Base-by-base conservation (phyloP, 2,113 vertebrate genomes). In the Setophaga petechia region DNA sequence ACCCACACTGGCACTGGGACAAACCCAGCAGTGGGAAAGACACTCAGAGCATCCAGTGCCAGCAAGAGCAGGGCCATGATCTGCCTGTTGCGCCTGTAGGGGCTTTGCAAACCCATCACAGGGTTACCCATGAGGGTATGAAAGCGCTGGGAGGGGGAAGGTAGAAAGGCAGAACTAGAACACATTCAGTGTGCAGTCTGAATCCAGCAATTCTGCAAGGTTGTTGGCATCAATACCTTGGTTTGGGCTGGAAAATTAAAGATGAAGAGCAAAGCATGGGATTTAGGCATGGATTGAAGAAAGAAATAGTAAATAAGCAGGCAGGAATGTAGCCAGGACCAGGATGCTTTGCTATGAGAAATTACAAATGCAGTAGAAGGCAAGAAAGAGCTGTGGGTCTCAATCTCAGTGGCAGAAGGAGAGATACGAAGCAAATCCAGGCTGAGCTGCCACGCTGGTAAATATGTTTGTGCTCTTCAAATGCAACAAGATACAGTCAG, bases 241-340 rank as follows among this genome's bases (percentile, higher is more conserved):
- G 54, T 90, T 82, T 84, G 68, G 73, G 46, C 63, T 92, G 63
- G 58, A 84, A 93, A 96, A 95, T 69, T 75, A 59, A 93, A 97
- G 84, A 47, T 23, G 9, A 87, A 90, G 81, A 68, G 43, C 52
- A 97, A 94, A 96, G 59, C 20, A 6, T 17, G 63, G 37, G 59
- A 76, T 93, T 74, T 69, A 78, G 43, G 66, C 7, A 23, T 7
- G 16, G 46, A 75, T 94, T 95, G 86, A 87, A 69, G 39, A 79
- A 84, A 88, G n/a, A 54, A 96, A 87, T 19, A 19, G 21, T 82
- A 91, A 84, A 91, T 57, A 93, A 93, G 43, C 5, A 33, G 39
- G 44, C 58, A 88, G 82, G 47, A 96, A 89, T 10, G 25, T 55
- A 95, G 35, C 33, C 57, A 95, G 65, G 21, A 93, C 47, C 35